Evolutionary conservation across 2,797 vertebrate species (phyloP).

Genomic region (Pipistrellus kuhlii): DNA sequence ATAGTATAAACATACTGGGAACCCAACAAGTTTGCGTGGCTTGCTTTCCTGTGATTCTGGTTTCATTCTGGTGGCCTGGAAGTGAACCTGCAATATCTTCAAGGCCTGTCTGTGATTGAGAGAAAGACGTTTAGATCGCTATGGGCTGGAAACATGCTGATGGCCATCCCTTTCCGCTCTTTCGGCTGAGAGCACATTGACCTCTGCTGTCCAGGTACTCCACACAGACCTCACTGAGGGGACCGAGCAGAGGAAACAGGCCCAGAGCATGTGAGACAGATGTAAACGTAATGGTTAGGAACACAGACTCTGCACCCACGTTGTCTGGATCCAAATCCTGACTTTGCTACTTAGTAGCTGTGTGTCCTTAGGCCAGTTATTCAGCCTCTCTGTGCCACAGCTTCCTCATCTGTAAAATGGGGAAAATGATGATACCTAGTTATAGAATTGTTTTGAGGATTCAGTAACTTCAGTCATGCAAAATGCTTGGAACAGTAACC

Average conservation of each 20-base stretch:
- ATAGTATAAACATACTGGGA: neutral
- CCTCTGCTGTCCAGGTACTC: neutral
- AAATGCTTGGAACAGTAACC: neutral
- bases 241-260: neutral
- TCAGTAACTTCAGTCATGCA: neutral
- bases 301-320: neutral
- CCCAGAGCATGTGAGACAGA: neutral
- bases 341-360: neutral
- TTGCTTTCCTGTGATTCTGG: neutral
- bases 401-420: neutral
- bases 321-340: constrained; percentile 9
- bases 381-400: neutral
- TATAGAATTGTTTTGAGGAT: neutral
- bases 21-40: neutral
- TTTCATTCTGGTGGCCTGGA: neutral
- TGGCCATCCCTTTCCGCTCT: neutral
- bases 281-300: neutral
- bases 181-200: constrained; percentile 3
- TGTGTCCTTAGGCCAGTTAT: neutral
- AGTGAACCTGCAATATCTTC: neutral
- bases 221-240: neutral
- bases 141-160: neutral
- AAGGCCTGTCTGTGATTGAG: neutral
- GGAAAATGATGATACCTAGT: neutral
- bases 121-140: neutral